These are phyloP conservation scores for Nymphalis polychloros DNA, from an alignment of 2,888 invertebrate species.

Conservation along the genomic window DNA sequence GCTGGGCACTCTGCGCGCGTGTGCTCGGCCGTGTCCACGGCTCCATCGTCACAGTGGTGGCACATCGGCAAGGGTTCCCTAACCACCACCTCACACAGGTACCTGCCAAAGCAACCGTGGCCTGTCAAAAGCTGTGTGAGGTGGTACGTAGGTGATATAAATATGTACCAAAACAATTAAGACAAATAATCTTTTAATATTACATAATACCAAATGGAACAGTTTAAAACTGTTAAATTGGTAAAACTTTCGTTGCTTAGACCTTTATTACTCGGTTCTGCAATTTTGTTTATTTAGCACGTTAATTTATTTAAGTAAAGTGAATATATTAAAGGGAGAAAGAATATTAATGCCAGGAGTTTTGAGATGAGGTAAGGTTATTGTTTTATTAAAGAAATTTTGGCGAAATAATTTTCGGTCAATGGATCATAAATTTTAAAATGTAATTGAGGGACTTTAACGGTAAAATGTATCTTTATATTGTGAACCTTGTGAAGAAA, in stretches of 20 bases:
- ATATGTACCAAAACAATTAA: too few relatives aligned
- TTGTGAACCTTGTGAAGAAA: background rate
- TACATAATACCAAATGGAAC: constrained; percentile 10
- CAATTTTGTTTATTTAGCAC: constrained; percentile 45
- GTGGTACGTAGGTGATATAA: too few relatives aligned
- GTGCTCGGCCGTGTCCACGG: too few relatives aligned
- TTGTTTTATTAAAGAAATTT: constrained; percentile 43
- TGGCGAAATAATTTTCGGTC: constrained; percentile 27
- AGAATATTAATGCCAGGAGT: constrained; percentile 46
- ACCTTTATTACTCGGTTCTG: constrained; percentile 43
- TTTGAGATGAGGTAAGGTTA: constrained; percentile 41
- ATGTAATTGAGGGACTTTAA: constrained; percentile 5
- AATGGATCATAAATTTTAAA: constrained; percentile 30
- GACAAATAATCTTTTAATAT: too few relatives aligned
- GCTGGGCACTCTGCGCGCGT: too few relatives aligned
- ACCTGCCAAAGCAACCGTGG: too few relatives aligned
- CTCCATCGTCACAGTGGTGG: too few relatives aligned
- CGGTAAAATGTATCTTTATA: constrained; percentile 4
- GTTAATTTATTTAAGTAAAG: constrained; percentile 46
- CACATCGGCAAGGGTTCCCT: too few relatives aligned
- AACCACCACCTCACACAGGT: too few relatives aligned
- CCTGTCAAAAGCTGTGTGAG: too few relatives aligned
- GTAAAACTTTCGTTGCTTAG: constrained; percentile 30
- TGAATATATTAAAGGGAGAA: constrained; percentile 45
- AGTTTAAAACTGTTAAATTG: constrained; percentile 36